phyloP scores from a whole-genome alignment of 2,888 invertebrate genomes.

The Lepidochrysops patricia region DNA sequence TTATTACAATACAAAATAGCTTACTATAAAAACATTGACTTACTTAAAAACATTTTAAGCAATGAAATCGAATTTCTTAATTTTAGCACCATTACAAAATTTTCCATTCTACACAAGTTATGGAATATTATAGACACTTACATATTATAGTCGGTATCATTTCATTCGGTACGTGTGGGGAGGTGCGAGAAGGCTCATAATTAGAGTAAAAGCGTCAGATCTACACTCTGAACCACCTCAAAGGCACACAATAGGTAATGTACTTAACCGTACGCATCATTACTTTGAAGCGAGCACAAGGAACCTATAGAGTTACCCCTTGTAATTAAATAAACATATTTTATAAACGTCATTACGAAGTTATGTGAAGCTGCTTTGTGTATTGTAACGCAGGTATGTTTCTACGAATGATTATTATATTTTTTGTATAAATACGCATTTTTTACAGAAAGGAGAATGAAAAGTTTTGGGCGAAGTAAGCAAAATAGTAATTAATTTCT shows the following conservation, averaged over 20 bases:
- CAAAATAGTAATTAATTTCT: too few relatives aligned
- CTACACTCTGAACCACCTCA: conserved; percentile 53
- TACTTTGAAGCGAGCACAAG: conserved; percentile 52
- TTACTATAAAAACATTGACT: too few relatives aligned
- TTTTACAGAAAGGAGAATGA: too few relatives aligned
- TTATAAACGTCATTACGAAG: background rate
- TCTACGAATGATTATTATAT: too few relatives aligned
- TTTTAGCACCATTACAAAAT: too few relatives aligned
- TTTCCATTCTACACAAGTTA: background rate
- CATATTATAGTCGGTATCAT: conserved; percentile 9
- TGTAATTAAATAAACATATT: conserved; percentile 17
- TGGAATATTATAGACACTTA: background rate
- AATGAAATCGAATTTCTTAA: too few relatives aligned
- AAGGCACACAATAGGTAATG: conserved; percentile 72
- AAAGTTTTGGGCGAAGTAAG: too few relatives aligned
- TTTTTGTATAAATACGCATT: too few relatives aligned
- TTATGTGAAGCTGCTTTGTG: background rate
- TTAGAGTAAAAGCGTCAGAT: conserved; percentile 65
- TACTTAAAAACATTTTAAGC: too few relatives aligned
- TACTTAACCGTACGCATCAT: conserved; percentile 67
- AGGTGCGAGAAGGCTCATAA: conserved; percentile 43
- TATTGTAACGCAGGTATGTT: too few relatives aligned
- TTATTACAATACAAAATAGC: too few relatives aligned
- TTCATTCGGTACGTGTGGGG: conserved; percentile 22
- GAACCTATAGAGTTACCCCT: conserved; percentile 33